These are phyloP conservation scores for Xestia ashworthii DNA, from an alignment of 2,888 invertebrate species.

Conservation along the genomic window DNA sequence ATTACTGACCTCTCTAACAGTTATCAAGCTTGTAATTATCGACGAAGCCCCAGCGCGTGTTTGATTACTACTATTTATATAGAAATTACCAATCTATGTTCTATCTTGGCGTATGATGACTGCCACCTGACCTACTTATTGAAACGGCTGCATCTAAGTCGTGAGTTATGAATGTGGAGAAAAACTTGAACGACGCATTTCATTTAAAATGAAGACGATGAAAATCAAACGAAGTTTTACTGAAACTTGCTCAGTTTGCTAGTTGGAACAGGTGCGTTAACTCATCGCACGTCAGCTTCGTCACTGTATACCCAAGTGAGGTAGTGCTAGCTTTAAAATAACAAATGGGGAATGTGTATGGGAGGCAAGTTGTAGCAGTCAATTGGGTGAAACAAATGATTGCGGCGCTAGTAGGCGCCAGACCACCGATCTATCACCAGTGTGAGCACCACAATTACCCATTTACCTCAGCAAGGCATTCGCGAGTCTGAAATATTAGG, in stretches of 20 bases:
- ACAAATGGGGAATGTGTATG: conserved; percentile 54
- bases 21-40: conserved; percentile 63
- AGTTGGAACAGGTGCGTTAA: conserved; percentile 19
- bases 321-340: conserved; percentile 39
- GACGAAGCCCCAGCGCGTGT: conserved; percentile 43
- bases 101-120: conserved; percentile 21
- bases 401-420: conserved; percentile 49
- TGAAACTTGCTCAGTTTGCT: conserved; percentile 5
- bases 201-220: conserved; percentile 29
- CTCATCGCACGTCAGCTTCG: conserved; percentile 15
- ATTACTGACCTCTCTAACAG: conserved; percentile 55
- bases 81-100: conserved; percentile 58
- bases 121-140: conserved; percentile 53
- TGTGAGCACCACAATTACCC: conserved; percentile 61
- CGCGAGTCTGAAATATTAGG: conserved; percentile 58
- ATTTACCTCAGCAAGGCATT: conserved; percentile 61
- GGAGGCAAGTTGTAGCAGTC: conserved; percentile 55
- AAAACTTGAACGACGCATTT: conserved; percentile 22
- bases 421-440: conserved; percentile 52
- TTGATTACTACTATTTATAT: conserved; percentile 63
- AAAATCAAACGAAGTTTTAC: conserved; percentile 26
- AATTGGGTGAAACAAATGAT: conserved; percentile 62
- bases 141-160: conserved; percentile 34
- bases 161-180: conserved; percentile 20
- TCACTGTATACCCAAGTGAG: conserved; percentile 14